phyloP scores from a whole-genome alignment of 2,888 invertebrate species.

The Rhingia rostrata region DNA sequence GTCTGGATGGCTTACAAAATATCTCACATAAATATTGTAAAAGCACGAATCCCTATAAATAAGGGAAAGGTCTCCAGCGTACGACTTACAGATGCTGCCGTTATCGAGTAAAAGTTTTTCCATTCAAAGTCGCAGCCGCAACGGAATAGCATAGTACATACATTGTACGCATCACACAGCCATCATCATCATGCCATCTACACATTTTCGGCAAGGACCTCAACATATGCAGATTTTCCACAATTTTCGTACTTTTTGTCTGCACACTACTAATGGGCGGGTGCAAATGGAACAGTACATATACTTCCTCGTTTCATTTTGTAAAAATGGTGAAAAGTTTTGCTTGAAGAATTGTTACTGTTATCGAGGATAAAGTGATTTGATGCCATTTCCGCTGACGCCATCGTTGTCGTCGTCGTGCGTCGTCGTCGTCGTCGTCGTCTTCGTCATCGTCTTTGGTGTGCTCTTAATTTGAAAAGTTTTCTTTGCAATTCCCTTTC shows the following conservation, averaged over 20 bases:
- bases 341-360: slow-evolving; percentile 62
- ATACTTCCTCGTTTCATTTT: background rate
- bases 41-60: slow-evolving; percentile 24
- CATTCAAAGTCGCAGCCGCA: slow-evolving; percentile 39
- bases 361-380: slow-evolving; percentile 54
- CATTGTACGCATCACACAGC: slow-evolving; percentile 42
- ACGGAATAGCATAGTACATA: slow-evolving; percentile 4
- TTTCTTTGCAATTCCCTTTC: slow-evolving; percentile 62
- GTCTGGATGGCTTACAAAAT: slow-evolving; percentile 1
- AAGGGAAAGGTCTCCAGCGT: slow-evolving; percentile 26
- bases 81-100: slow-evolving; percentile 40
- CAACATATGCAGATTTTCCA: slow-evolving; percentile 29
- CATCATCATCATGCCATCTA: slow-evolving; percentile 38
- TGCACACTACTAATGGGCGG: background rate
- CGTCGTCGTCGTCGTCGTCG: slow-evolving; percentile 44
- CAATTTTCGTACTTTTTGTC: background rate
- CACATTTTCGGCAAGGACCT: slow-evolving; percentile 40
- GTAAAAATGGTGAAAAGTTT: slow-evolving; percentile 58
- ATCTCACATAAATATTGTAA: slow-evolving; percentile 47
- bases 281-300: slow-evolving; percentile 2
- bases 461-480: slow-evolving; percentile 69
- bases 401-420: slow-evolving; percentile 34
- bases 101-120: slow-evolving; percentile 42
- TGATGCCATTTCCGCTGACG: slow-evolving; percentile 59
- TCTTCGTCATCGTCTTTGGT: slow-evolving; percentile 33